These are phyloP conservation scores for Aspidiotus rigidus DNA, from an alignment of 2,888 invertebrate genomes.

Conservation along the genomic window DNA sequence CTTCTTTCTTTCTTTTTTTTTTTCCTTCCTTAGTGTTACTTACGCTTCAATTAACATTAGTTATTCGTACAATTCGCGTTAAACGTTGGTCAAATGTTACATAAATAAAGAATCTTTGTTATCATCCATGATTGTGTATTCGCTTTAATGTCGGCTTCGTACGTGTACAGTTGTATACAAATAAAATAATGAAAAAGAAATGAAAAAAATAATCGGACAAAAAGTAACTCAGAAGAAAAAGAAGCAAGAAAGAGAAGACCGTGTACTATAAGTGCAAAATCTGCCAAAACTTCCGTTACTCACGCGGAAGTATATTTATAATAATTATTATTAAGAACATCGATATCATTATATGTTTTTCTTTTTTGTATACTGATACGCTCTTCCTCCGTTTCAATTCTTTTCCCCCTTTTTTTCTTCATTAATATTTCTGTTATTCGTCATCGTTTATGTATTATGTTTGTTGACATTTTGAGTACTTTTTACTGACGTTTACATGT, in stretches of 20 bases:
- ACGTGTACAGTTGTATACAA: background rate
- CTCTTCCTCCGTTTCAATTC: background rate
- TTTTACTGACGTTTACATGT: slow-evolving; percentile 31
- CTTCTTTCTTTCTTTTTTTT: background rate
- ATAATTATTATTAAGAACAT: background rate
- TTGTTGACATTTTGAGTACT: slow-evolving; percentile 20
- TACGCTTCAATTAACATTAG: too few relatives aligned
- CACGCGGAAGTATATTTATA: too few relatives aligned
- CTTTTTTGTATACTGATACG: background rate
- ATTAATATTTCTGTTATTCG: background rate
- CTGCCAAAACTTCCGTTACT: too few relatives aligned
- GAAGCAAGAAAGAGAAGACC: background rate
- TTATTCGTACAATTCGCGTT: background rate
- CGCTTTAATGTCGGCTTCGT: background rate
- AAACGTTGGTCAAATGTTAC: slow-evolving; percentile 4
- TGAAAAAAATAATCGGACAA: background rate
- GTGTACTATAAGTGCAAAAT: too few relatives aligned
- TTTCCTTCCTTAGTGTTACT: too few relatives aligned
- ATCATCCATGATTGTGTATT: background rate
- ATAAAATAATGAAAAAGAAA: slow-evolving; percentile 8
- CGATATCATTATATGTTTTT: slow-evolving; percentile 6
- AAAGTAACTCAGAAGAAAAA: background rate
- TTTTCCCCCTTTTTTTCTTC: slow-evolving; percentile 1
- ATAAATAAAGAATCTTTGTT: background rate
- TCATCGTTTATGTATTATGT: slow-evolving; percentile 22